Base-by-base conservation (phyloP, 2,888 invertebrate genomes). In the Machimus rusticus region DNA sequence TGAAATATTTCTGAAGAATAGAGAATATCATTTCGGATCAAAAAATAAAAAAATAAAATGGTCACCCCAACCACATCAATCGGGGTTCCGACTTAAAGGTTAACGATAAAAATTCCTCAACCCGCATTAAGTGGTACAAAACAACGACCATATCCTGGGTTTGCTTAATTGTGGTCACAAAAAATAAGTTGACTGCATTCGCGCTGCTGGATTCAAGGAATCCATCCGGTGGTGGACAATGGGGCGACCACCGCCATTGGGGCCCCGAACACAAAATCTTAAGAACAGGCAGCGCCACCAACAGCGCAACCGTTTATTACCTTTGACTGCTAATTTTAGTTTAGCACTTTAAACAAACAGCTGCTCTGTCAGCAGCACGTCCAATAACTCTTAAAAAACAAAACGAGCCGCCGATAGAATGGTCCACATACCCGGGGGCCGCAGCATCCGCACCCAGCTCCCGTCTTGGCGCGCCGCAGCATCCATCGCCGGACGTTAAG, bases 281-380 rank as follows among this genome's bases (percentile, higher is more conserved):
- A 28, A 66, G 66, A 66, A 66, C 66, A 23, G 23, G 66, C 66
- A 66, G 23, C 66, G 28, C 66, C 66, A 66, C 66, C 66, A 66
- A 23, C 66, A 28, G 66, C 12, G 66, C 66, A 66, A 9, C 23
- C 66, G 66, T 66, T 28, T 66, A 66, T 66, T 66, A 66, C 66
- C 28, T 66, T 66, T 66, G 66, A 66, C 66, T 66, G 66, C 79
- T 79, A 79, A 79, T 79, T 79, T 79, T 79, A 79, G 79, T 79
- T 79, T 79, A 31, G 79, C 46, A 79, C 51, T 79, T 78, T 79
- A 79, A 79, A 79, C 79, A 79, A 79, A 79, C 78, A 79, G 79
- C 31, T 51, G 51, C 31, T 28, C 79, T 79, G 79, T 79, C 79
- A 79, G 51, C 51, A 55, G 28, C 79, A 31, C 16, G 79, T 79